A percentile compares a stretch with the other conserved stretches of the same genome.
These are phyloP conservation scores for Pteronotus mesoamericanus DNA, from an alignment of 2,797 vertebrate genomes.

Conservation along the genomic window DNA sequence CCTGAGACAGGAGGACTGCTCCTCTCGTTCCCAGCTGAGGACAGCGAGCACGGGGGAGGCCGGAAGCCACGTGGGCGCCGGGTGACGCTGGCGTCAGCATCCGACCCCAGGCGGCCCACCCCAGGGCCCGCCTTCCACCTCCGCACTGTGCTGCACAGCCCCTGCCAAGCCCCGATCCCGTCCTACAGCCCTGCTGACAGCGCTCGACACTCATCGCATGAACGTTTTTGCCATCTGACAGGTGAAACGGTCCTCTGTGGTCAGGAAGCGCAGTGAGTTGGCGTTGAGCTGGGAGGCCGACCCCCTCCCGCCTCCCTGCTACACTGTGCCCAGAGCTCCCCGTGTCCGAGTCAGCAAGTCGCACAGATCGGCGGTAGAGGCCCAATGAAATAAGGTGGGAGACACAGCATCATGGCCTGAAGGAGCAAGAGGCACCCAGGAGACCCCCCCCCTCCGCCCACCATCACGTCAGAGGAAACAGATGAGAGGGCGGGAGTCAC, in stretches of 20 bases:
- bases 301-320: rapidly evolving
- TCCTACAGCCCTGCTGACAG: not conserved
- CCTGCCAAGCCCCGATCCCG: not conserved
- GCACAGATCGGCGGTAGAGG: rapidly evolving
- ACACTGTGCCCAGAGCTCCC: not conserved
- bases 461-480: rapidly evolving
- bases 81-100: not conserved
- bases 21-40: not conserved
- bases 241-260: rapidly evolving
- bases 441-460: rapidly evolving
- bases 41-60: not conserved
- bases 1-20: rapidly evolving
- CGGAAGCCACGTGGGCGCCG: no score
- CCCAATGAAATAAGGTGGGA: rapidly evolving
- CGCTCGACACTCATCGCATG: rapidly evolving
- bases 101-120: not conserved
- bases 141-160: not conserved
- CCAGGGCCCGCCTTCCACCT: not conserved
- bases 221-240: not conserved
- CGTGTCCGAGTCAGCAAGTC: rapidly evolving
- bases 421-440: not conserved
- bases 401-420: not conserved
- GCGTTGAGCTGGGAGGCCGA: rapidly evolving
- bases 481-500: rapidly evolving
- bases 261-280: rapidly evolving